phyloP scores from a whole-genome alignment of 1,140 invertebrate species.

The Cyclina sinensis region DNA sequence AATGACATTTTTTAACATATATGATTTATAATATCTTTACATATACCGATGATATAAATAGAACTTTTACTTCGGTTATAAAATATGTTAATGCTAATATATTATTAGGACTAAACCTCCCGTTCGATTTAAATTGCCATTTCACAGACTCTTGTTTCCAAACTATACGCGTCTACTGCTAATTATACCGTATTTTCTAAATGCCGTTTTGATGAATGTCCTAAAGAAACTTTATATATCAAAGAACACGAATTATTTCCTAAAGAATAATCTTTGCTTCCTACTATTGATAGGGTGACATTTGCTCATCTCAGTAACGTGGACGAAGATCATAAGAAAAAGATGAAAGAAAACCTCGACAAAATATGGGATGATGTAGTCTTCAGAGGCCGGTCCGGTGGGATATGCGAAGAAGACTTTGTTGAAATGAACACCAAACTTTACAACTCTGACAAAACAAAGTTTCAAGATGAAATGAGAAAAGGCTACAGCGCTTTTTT shows the following conservation, averaged over 20 bases:
- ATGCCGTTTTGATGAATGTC: no score
- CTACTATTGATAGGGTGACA: background rate
- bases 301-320: background rate
- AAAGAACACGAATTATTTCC: background rate
- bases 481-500: background rate
- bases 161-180: no score
- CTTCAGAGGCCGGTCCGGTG: background rate
- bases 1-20: no score
- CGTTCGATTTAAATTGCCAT: no score
- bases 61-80: no score
- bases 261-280: background rate
- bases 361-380: background rate
- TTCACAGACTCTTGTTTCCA: no score
- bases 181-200: no score
- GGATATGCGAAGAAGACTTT: background rate
- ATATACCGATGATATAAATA: no score
- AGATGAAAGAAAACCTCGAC: background rate
- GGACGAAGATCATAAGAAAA: background rate
- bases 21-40: no score
- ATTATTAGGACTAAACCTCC: no score
- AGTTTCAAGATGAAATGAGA: background rate
- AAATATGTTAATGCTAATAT: no score
- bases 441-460: background rate
- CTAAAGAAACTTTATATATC: no score
- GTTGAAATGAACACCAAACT: background rate